A percentile compares a stretch with the other conserved stretches of the same genome.
Conservation (phyloP, 2,113 vertebrate genomes). For the Caretta caretta region DNA sequence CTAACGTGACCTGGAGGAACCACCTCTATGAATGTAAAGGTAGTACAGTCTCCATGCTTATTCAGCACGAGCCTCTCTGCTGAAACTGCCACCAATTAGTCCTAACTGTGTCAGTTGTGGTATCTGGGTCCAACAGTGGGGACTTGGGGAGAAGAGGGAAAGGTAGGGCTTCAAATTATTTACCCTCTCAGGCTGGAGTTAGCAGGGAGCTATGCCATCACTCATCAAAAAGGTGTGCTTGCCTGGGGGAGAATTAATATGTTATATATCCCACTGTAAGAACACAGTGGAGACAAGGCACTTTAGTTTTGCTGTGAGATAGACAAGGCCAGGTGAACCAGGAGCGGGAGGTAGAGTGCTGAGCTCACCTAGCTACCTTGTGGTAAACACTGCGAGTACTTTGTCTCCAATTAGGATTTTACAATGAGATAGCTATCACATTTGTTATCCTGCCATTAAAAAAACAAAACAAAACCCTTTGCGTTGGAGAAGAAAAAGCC, state of each 20-base stretch:
- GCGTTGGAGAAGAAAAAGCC: slow-evolving; percentile 5
- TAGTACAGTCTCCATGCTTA: neutral
- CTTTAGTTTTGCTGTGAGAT: neutral
- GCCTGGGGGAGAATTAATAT: slow-evolving; percentile 2
- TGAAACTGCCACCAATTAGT: neutral
- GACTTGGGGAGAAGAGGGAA: slow-evolving; percentile 4
- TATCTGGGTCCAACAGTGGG: neutral
- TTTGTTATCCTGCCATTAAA: slow-evolving; percentile 2
- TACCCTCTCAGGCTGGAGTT: neutral
- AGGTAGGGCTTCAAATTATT: neutral
- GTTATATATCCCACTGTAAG: neutral
- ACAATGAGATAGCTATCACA: slow-evolving; percentile 25
- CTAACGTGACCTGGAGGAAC: neutral
- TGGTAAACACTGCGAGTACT: neutral
- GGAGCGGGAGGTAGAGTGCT: neutral
- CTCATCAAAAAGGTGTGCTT: neutral
- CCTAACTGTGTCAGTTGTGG: slow-evolving; percentile 41
- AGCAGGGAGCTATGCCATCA: slow-evolving; percentile 5
- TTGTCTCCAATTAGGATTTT: neutral
- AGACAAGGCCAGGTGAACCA: neutral
- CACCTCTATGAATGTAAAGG: neutral
- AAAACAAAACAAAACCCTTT: slow-evolving; percentile 59
- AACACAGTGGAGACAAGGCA: neutral
- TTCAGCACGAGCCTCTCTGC: slow-evolving; percentile 19
- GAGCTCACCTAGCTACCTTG: slow-evolving; percentile 39